These are phyloP conservation scores for Drosophila longiperda DNA, from an alignment of 2,888 invertebrate genomes.

Conservation along the genomic window DNA sequence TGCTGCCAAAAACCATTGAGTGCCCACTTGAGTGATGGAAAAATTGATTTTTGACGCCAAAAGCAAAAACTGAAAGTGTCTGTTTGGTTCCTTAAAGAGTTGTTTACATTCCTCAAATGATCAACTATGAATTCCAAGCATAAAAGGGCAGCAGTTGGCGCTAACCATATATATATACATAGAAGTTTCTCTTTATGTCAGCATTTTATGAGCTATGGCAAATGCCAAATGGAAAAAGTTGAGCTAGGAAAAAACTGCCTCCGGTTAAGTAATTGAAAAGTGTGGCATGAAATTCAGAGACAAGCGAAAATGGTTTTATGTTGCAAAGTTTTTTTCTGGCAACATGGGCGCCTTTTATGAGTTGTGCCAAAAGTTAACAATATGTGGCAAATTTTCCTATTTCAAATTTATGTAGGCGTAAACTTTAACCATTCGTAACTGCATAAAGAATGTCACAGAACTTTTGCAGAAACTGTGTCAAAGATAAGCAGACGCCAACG, in stretches of 20 bases:
- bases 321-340: not conserved
- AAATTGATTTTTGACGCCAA: constrained; percentile 49
- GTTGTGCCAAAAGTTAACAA: constrained; percentile 11
- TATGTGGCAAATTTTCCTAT: not conserved
- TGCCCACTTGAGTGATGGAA: constrained; percentile 67
- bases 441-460: constrained; percentile 20
- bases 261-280: not conserved
- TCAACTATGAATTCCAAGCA: constrained; percentile 31
- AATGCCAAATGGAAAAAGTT: constrained; percentile 10
- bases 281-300: not conserved
- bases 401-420: constrained; percentile 13
- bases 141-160: constrained; percentile 38
- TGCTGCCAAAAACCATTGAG: constrained; percentile 45
- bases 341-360: constrained; percentile 16
- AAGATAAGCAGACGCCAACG: constrained; percentile 58
- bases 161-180: constrained; percentile 9
- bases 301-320: not conserved
- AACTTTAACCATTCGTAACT: constrained; percentile 27
- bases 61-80: constrained; percentile 15
- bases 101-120: constrained; percentile 43
- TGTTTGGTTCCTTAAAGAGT: constrained; percentile 16
- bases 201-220: constrained; percentile 22
- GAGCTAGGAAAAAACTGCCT: not conserved
- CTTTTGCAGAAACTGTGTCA: constrained; percentile 62
- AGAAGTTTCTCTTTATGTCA: constrained; percentile 2